Conservation (phyloP, 2,797 vertebrate species). For the Chaunax sp. region DNA sequence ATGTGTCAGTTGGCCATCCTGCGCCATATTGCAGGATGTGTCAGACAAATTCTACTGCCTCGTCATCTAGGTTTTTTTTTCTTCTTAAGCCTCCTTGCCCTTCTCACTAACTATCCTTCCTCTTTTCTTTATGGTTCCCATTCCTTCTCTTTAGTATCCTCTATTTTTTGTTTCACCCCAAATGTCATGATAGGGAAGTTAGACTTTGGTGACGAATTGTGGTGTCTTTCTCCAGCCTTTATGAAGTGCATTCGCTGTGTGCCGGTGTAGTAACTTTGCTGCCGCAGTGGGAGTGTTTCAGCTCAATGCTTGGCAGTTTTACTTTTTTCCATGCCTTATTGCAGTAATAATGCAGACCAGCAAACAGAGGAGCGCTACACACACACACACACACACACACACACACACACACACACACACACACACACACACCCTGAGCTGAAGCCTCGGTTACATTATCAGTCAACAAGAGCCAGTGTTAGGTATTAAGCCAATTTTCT, state of each 20-base stretch:
- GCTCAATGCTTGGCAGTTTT: slow-evolving; percentile 51
- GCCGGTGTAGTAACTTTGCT: slow-evolving; percentile 51
- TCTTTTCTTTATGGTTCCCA: slow-evolving; percentile 59
- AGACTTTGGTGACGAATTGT: slow-evolving; percentile 62
- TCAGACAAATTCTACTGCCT: slow-evolving; percentile 39
- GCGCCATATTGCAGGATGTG: slow-evolving; percentile 46
- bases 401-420: slow-evolving; percentile 19
- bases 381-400: slow-evolving; percentile 25
- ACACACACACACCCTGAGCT: slow-evolving; percentile 48
- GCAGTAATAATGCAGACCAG: slow-evolving; percentile 73
- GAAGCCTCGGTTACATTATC: slow-evolving; percentile 57
- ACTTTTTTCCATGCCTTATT: slow-evolving; percentile 70
- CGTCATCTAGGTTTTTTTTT: slow-evolving; percentile 6
- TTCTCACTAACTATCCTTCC: neutral
- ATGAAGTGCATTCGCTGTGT: slow-evolving; percentile 9
- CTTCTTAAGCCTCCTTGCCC: slow-evolving; percentile 8
- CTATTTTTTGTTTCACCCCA: slow-evolving; percentile 28
- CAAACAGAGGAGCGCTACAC: slow-evolving; percentile 45
- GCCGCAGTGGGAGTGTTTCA: slow-evolving; percentile 55
- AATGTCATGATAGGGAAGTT: slow-evolving; percentile 61
- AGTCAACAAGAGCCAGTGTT: slow-evolving; percentile 54
- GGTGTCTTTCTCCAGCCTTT: slow-evolving; percentile 24
- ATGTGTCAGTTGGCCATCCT: slow-evolving; percentile 78
- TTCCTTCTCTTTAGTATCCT: slow-evolving; percentile 65
- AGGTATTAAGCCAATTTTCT: slow-evolving; percentile 68